phyloP scores from a whole-genome alignment of 1,140 invertebrate genomes.

The Leptoteleia sp. region DNA sequence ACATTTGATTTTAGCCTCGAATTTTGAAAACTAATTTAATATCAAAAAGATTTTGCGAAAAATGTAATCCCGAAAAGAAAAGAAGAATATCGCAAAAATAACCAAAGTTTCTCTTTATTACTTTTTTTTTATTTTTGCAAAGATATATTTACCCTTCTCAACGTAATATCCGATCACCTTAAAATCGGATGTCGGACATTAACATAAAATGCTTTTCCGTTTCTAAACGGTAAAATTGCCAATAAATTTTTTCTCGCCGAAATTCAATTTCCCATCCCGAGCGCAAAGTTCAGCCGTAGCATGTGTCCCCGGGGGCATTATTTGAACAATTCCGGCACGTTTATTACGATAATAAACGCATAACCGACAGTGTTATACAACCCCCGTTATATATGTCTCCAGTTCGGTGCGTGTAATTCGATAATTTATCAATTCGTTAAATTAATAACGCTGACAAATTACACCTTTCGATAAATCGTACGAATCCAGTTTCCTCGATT shows the following conservation, averaged over 20 bases:
- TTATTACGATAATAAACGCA: conserved; percentile 29
- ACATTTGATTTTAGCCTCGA: no score
- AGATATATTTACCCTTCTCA: no score
- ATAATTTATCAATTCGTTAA: conserved; percentile 50
- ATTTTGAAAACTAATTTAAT: no score
- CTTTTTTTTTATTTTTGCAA: no score
- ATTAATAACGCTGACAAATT: conserved; percentile 47
- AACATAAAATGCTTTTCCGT: no score
- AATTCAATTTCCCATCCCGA: conserved; percentile 12
- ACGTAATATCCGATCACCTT: no score
- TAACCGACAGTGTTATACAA: conserved; percentile 19
- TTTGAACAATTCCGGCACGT: conserved; percentile 28
- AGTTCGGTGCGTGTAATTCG: conserved; percentile 19
- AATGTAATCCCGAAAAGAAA: no score
- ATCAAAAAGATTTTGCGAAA: no score
- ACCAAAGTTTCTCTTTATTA: no score
- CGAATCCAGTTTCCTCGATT: conserved; percentile 35
- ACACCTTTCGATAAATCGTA: conserved; percentile 41
- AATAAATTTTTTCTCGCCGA: conserved; percentile 10
- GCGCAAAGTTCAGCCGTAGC: background rate
- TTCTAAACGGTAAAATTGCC: no score
- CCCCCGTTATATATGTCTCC: background rate
- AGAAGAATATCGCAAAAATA: no score
- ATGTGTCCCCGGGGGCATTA: background rate
- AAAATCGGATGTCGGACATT: no score